Evolutionary conservation across 2,797 vertebrate genomes (phyloP), one percentile per base, ranked within the genome.

Genomic region (Cossypha heuglini): DNA sequence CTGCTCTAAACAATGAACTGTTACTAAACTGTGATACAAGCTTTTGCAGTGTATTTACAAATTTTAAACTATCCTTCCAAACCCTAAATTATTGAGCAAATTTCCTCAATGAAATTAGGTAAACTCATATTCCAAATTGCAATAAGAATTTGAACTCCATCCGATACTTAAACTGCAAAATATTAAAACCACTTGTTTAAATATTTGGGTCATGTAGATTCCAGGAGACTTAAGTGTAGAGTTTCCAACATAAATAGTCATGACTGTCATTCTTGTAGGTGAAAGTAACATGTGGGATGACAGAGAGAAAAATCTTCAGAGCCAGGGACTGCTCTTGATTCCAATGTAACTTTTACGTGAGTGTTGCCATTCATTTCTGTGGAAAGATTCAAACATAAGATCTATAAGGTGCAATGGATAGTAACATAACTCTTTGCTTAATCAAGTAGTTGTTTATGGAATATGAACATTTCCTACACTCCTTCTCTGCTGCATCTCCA

Each of bases 121-220:
- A 78, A 86, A 67, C 22, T 64, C 40, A 24, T 55, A 54, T 73
- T 67, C 42, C n/a, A 76, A 85, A 59, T 40, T 6, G 0, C 52
- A 79, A 24, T 17, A 59, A 45, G 45, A 59, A 66, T 24, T 66
- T 73, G 63, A 94, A 88, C 63, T 85, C 62, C 29, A 49, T 52
- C 33, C 2, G 25, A 79, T 69, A 74, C 57, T 86, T 85, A 29
- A 74, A 85, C 35, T 59, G 26, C 42, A 88, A 96, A 94, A 93
- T 79, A 85, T 86, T 85, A 71, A 94, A 94, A 38, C 35, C 40
- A 48, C 40, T 91, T 93, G 45, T 90, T 95, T 89, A 93, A 96
- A 95, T 93, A 94, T 87, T 95, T 85, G 59, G 86, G 86, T 79
- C 49, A 2, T 82, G 80, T 96, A 92, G 82, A 96, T 89, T 95